Conservation (phyloP, 2,888 invertebrate species). For the Acrobasis suavella region DNA sequence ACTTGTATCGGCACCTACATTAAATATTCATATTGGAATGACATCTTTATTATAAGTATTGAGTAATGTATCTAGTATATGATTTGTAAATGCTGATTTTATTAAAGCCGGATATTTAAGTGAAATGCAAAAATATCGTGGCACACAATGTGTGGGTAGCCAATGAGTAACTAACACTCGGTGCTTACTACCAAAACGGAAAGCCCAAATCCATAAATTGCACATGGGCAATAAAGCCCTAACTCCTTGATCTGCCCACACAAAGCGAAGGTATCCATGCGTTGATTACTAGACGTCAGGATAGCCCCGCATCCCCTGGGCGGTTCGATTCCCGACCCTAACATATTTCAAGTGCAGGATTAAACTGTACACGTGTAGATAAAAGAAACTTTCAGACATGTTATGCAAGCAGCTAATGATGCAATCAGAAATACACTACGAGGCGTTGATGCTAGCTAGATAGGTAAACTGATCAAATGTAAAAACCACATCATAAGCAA, state of each 20-base stretch:
- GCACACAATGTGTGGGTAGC: too few relatives aligned
- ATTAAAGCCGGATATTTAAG: too few relatives aligned
- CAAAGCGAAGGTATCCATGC: constrained; percentile 33
- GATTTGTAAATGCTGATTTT: too few relatives aligned
- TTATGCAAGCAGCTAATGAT: neutral
- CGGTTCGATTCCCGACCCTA: constrained; percentile 45
- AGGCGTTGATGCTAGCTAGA: too few relatives aligned
- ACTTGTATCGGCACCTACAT: too few relatives aligned
- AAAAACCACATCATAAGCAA: too few relatives aligned
- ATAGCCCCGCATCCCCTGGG: constrained; percentile 57
- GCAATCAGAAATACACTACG: too few relatives aligned
- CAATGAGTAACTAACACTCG: constrained; percentile 17
- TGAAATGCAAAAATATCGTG: too few relatives aligned
- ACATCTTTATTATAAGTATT: too few relatives aligned
- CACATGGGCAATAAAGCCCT: constrained; percentile 1
- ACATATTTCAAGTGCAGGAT: constrained; percentile 80
- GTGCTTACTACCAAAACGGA: constrained; percentile 28
- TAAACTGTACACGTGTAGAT: constrained; percentile 58
- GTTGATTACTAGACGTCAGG: constrained; percentile 63
- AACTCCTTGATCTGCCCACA: constrained; percentile 16
- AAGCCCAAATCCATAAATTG: neutral
- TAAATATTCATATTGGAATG: too few relatives aligned
- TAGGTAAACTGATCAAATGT: too few relatives aligned
- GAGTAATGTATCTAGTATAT: too few relatives aligned
- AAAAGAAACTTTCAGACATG: neutral